Base-by-base conservation (phyloP, 2,113 vertebrate genomes). In the Irena cyanogastra region DNA sequence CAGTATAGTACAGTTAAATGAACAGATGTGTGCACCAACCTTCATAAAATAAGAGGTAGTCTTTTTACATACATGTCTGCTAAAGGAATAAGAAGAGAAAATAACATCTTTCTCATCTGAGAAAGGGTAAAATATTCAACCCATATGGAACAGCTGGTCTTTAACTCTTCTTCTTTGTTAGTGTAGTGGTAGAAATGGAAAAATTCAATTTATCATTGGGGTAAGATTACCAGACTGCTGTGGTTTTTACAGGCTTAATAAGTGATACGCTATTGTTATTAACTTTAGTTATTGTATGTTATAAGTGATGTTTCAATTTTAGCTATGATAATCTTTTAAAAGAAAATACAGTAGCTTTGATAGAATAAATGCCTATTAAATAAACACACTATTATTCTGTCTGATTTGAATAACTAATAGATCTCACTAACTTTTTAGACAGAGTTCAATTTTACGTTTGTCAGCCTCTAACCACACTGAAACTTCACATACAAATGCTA, bases 11-110 rank as follows among this genome's bases (percentile, higher is more conserved):
- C 35, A 94, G 79, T 90, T 85, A 96, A 96, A 89, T 65, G 74
- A 95, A 92, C 89, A 97, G 91, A 96, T 94, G 85, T 95, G 52
- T 90, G 68, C 75, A 78, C 54, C 47, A 70, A 83, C 77, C 0
- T 87, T 53, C 79, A 87, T 82, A 90, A 95, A 93, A 74, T 95
- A 83, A 83, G 69, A 90, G 13, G 26, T 24, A 92, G 28, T 33
- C 20, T 84, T 93, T 94, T 89, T 91, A 85, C 69, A 81, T 65
- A 57, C 45, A 66, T n/a, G 77, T 85, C 96, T 96, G 89, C 44
- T 96, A 96, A 96, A 96, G 41, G 44, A 78, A 79, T 92, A 94
- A 83, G 60, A 83, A 70, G 21, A 92, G 80, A 93, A 93, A 94
- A 93, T 63, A 94, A 69, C 20, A 27, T 31, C 63, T 91, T 95